Conservation (phyloP, 2,113 vertebrate species). For the Pteronura brasiliensis region DNA sequence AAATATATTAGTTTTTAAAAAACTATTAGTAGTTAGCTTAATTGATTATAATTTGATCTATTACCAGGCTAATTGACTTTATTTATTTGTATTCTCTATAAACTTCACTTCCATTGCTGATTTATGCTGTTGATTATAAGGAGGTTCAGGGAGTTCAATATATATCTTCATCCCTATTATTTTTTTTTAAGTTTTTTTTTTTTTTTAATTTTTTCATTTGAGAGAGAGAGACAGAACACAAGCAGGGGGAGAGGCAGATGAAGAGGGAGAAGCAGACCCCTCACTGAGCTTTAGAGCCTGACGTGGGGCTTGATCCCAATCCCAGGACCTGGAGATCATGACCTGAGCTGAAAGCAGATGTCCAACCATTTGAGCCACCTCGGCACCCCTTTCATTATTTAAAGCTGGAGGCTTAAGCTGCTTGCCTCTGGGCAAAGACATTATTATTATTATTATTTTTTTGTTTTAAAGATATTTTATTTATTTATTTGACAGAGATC, state of each 20-base stretch:
- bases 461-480: too few species aligned
- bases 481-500: too few species aligned
- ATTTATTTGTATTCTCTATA: neutral
- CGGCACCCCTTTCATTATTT: neutral
- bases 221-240: too few species aligned
- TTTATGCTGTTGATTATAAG: neutral
- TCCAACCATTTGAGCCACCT: too few species aligned
- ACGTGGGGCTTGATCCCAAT: too few species aligned
- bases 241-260: too few species aligned
- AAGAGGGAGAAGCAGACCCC: too few species aligned
- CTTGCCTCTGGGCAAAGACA: neutral
- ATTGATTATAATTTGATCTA: neutral
- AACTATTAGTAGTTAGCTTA: neutral
- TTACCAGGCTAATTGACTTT: neutral
- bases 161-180: neutral
- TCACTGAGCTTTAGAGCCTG: too few species aligned
- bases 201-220: too few species aligned
- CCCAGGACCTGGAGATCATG: too few species aligned
- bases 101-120: neutral
- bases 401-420: conserved; percentile 10
- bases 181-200: neutral
- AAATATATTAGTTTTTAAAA: conserved; percentile 20
- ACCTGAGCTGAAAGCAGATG: too few species aligned
- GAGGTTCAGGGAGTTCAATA: neutral
- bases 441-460: too few species aligned